phyloP scores from a whole-genome alignment of 2,888 invertebrate genomes.

The Thyatira batis region DNA sequence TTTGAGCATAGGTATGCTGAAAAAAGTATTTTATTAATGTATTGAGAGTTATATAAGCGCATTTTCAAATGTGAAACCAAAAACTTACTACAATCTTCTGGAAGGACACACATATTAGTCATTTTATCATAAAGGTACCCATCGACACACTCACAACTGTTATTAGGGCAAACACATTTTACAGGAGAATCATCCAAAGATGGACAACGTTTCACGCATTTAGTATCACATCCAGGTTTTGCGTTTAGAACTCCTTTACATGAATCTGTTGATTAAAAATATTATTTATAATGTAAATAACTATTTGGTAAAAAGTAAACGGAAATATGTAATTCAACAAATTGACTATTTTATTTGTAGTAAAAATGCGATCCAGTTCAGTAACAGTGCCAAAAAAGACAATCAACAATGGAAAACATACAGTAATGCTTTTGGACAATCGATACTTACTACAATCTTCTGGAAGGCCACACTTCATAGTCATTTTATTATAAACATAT shows the following conservation, averaged over 20 bases:
- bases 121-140: slow-evolving; percentile 14
- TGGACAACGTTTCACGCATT: slow-evolving; percentile 26
- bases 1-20: not conserved
- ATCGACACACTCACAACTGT: slow-evolving; percentile 28
- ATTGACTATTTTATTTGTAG: too few relatives aligned
- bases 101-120: slow-evolving; percentile 12
- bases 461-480: slow-evolving; percentile 13
- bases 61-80: too few relatives aligned
- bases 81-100: slow-evolving; percentile 26
- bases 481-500: slow-evolving; percentile 13
- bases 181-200: slow-evolving; percentile 4
- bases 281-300: too few relatives aligned
- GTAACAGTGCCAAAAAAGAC: too few relatives aligned
- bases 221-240: slow-evolving; percentile 23
- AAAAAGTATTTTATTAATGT: not conserved
- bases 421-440: too few relatives aligned
- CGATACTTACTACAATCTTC: slow-evolving; percentile 29
- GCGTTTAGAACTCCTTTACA: slow-evolving; percentile 28
- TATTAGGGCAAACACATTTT: slow-evolving; percentile 8
- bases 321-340: too few relatives aligned
- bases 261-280: slow-evolving; percentile 12
- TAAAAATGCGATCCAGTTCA: too few relatives aligned
- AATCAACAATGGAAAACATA: too few relatives aligned
- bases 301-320: too few relatives aligned
- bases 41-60: not conserved